Evolutionary conservation across 2,797 vertebrate species (phyloP), one percentile per base, ranked within the genome.

Genomic region (Uromys caudimaculatus): DNA sequence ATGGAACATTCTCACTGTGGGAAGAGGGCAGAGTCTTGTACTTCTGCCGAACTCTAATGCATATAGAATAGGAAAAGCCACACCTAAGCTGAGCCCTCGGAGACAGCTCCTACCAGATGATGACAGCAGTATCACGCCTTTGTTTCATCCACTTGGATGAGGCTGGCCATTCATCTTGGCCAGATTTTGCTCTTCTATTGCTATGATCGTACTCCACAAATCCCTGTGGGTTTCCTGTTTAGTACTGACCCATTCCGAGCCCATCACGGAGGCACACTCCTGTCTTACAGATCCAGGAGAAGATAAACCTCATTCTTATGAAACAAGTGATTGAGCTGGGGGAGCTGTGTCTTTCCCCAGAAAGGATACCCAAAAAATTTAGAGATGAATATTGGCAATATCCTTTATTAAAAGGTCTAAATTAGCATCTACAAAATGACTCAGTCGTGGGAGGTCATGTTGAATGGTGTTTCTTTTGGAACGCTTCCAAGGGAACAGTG

Each of bases 381-480:
- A 87, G 52, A 89, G 94, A 77, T 21, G 24, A 77, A 23, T 38
- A 75, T 93, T 89, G 85, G 35, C 82, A 92, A 87, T 73, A 79
- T 54, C 75, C 41, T 92, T 47, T 41, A 86, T 64, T 71, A n/a
- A 76, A 93, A 58, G 41, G 8, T 69, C 62, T 73, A 82, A 81
- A 64, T 73, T 77, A 82, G 14, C 75, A 38, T 84, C 11, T 47
- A 21, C 23, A 38, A 79, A 81, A 85, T 77, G 12, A 47, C 35
- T 93, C 79, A 90, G 67, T 69, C 24, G 67, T 76, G 90, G 29
- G 2, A 3, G 60, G 32, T n/a, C 54, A 67, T 67, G 38, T 24
- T 58, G 69, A 89, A 78, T 60, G 16, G 41, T 17, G 52, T 23
- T 52, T 35, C 52, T 64, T 44, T 62, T 60, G 85, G 21, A 84